Base-by-base conservation (phyloP, 1,140 invertebrate genomes). In the Aethina tumida region DNA sequence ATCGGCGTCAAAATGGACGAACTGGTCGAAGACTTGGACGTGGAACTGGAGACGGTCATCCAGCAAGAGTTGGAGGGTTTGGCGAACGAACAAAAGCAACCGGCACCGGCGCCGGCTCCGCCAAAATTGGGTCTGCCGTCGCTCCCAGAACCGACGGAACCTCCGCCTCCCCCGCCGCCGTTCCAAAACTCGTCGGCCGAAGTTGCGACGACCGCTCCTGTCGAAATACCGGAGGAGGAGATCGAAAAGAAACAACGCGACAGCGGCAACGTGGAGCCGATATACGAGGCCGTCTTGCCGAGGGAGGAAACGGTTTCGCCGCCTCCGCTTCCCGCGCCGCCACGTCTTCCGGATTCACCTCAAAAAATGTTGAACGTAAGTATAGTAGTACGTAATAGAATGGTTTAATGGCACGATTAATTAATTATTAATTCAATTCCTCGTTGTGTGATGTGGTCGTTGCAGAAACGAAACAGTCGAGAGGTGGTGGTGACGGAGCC, bases 1-100 rank as follows among this genome's bases (percentile, higher is more conserved):
- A 88, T 90, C 29, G 83, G 82, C 4, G 75, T 82, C 49, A 76
- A 79, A 53, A 89, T 91, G 82, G 77, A 85, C 50, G 71, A 83
- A 43, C 63, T 91, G 1, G 83, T 85, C 9, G 75, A 80, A 48
- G 84, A 87, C 60, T 62, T 88, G 12, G 80, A 88, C 57, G 73
- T 75, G 1, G 80, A 83, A 50, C 45, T 78, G 35, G 74, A 77
- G 52, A 70, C 65, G 5, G 74, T 77, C 0, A 71, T 77, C 18
- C 73, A 77, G 40, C 66, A 73, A 50, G 74, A 76, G 46, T 41
- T 62, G 2, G 65, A 66, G 45, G 57, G 58, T 4, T 50, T 69
- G 8, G 53, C 62, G 13, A 45, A 57, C 34, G 59, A 59, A 31
- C 53, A 56, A 34, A 52, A 51, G 31, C 41, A 43, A 27, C 50